phyloP scores from a whole-genome alignment of 2,113 vertebrate genomes.

The Cochlearius cochlearius region DNA sequence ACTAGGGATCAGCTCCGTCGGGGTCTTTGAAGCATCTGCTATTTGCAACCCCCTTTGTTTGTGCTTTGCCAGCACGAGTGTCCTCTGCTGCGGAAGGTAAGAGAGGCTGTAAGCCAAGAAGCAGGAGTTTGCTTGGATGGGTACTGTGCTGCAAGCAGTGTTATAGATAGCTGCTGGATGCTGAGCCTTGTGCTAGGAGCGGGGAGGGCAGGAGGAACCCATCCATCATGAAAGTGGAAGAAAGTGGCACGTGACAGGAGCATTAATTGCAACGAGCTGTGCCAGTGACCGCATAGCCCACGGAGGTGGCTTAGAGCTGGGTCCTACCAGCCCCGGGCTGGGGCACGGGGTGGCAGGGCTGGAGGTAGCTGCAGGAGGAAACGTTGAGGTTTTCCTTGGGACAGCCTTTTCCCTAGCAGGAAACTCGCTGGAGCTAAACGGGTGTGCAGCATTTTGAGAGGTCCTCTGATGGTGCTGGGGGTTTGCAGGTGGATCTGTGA shows the following conservation, averaged over 20 bases:
- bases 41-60: not conserved
- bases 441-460: not conserved
- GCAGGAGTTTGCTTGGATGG: not conserved
- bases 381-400: not conserved
- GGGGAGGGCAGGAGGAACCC: not conserved
- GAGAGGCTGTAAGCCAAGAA: not conserved
- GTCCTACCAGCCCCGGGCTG: too few species aligned
- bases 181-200: not conserved
- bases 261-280: not conserved
- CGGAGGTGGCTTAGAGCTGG: not conserved
- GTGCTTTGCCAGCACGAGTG: not conserved
- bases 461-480: not conserved
- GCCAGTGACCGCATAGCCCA: rapidly evolving
- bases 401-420: not conserved
- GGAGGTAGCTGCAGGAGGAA: not conserved
- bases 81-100: not conserved
- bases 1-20: not conserved
- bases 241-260: not conserved
- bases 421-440: not conserved
- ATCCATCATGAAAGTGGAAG: not conserved
- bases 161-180: not conserved
- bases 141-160: not conserved
- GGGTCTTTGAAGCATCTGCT: not conserved
- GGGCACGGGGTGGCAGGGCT: not conserved
- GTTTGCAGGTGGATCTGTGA: not conserved